phyloP scores from a whole-genome alignment of 2,113 vertebrate species.

The Pteronura brasiliensis region DNA sequence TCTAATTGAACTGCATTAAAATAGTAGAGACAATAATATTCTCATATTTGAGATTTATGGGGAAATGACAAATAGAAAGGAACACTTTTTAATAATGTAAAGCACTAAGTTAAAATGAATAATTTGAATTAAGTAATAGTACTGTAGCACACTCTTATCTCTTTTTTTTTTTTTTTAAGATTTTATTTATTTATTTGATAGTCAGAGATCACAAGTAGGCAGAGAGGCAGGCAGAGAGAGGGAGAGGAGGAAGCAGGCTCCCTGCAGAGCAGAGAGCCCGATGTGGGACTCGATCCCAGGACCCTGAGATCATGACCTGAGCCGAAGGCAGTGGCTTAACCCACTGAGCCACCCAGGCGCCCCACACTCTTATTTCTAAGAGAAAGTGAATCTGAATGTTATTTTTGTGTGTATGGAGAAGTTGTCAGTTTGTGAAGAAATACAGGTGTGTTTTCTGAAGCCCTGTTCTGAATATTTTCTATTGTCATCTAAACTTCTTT shows the following conservation, averaged over 20 bases:
- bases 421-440: not conserved
- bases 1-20: slow-evolving; percentile 1
- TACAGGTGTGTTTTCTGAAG: not conserved
- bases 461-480: not conserved
- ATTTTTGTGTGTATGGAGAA: not conserved
- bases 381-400: not conserved
- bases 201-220: too few relatives aligned
- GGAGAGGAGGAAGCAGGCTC: too few relatives aligned
- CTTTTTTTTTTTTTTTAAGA: too few relatives aligned
- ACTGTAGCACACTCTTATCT: not conserved
- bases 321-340: too few relatives aligned
- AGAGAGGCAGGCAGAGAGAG: too few relatives aligned
- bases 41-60: slow-evolving; percentile 15
- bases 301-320: too few relatives aligned
- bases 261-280: too few relatives aligned
- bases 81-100: not conserved
- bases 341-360: too few relatives aligned
- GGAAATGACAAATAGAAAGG: slow-evolving; percentile 36
- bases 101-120: not conserved
- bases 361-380: not conserved
- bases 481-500: not conserved
- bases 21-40: not conserved
- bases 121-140: not conserved
- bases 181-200: too few relatives aligned
- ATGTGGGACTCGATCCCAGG: too few relatives aligned